Conservation (phyloP, 2,113 vertebrate genomes). For the Tragelaphus imberbis region DNA sequence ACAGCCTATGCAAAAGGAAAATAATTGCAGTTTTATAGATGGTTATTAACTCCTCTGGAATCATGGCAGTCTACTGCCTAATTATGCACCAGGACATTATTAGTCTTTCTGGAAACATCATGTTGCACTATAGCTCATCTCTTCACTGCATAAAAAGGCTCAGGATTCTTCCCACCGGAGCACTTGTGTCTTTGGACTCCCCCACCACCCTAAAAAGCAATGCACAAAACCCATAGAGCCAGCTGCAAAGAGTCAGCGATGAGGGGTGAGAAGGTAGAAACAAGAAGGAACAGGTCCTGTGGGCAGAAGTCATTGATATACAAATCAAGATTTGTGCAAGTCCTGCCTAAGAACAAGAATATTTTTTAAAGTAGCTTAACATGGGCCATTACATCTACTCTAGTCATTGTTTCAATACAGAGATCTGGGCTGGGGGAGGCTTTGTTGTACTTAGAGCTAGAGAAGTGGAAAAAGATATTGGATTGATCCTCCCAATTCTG, state of each 20-base stretch:
- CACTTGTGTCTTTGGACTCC: neutral
- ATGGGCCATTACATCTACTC: neutral
- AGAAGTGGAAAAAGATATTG: neutral
- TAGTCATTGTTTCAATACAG: neutral
- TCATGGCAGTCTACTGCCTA: conserved; percentile 46
- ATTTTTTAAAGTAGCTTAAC: neutral
- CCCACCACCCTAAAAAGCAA: neutral
- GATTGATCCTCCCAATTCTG: neutral
- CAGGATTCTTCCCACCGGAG: conserved; percentile 38
- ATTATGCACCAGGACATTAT: conserved; percentile 33
- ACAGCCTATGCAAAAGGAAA: conserved; percentile 43
- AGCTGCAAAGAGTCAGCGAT: neutral
- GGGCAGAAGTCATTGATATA: neutral
- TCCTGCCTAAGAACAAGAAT: neutral
- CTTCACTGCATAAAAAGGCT: neutral
- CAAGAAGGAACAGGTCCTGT: neutral
- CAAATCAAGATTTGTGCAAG: neutral
- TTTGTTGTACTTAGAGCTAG: neutral
- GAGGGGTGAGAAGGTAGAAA: neutral
- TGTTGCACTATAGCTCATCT: conserved; percentile 21
- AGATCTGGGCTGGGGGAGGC: neutral
- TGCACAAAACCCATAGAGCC: neutral
- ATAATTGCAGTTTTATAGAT: conserved; percentile 61
- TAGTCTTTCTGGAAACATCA: conserved; percentile 51
- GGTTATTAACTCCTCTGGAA: conserved; percentile 54